These are phyloP conservation scores for Atherinosoma microstoma DNA, from an alignment of 2,797 vertebrate species.

Conservation along the genomic window DNA sequence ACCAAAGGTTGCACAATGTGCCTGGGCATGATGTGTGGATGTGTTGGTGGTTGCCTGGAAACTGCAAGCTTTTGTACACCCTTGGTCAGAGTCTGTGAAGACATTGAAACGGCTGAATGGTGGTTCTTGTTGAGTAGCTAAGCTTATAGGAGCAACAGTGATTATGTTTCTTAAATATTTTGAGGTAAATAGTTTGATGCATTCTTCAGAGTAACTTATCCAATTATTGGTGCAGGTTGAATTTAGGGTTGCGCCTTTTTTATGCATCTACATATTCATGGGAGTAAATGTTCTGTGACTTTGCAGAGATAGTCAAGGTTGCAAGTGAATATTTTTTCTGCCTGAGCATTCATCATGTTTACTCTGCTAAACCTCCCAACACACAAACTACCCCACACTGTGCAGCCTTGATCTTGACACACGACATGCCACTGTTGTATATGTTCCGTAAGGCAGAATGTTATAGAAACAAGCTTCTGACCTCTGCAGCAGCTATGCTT, in stretches of 20 bases:
- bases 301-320: slow-evolving; percentile 37
- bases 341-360: slow-evolving; percentile 45
- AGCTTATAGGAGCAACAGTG: not conserved
- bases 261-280: not conserved
- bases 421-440: slow-evolving; percentile 15
- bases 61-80: slow-evolving; percentile 16
- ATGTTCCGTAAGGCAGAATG: slow-evolving; percentile 5
- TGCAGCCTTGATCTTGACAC: slow-evolving; percentile 38
- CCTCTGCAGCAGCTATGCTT: slow-evolving; percentile 7
- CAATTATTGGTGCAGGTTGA: not conserved
- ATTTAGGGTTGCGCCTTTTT: not conserved
- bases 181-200: not conserved
- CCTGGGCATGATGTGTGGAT: slow-evolving; percentile 2
- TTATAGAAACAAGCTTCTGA: slow-evolving; percentile 4
- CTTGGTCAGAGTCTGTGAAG: not conserved
- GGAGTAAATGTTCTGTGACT: slow-evolving; percentile 13
- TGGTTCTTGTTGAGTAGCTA: not conserved
- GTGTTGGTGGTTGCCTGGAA: slow-evolving; percentile 44
- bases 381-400: slow-evolving; percentile 29
- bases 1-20: slow-evolving; percentile 22
- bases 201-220: not conserved
- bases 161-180: slow-evolving; percentile 13
- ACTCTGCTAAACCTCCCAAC: slow-evolving; percentile 31
- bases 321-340: slow-evolving; percentile 14
- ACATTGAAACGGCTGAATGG: not conserved